A percentile compares a stretch with the other conserved stretches of the same genome.
phyloP scores from a whole-genome alignment of 2,113 vertebrate species.

The Cheirogaleus medius region DNA sequence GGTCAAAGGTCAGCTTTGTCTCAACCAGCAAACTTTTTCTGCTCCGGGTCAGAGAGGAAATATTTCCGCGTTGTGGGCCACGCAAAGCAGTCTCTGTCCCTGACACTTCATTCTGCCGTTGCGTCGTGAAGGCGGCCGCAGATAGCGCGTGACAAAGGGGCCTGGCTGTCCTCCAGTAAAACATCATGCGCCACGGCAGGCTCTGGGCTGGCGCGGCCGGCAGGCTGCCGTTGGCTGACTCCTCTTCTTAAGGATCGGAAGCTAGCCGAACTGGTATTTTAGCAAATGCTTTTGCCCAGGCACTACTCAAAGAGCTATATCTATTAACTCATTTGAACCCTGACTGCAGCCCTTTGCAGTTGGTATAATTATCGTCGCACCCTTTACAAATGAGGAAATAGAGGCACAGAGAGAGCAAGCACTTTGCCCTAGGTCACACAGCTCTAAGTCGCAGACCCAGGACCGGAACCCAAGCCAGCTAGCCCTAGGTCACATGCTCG shows the following conservation, averaged over 20 bases:
- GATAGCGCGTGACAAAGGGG: rapidly evolving
- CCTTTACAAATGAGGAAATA: neutral
- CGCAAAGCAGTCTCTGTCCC: neutral
- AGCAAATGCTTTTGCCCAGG: neutral
- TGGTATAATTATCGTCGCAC: neutral
- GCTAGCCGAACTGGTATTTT: too few relatives aligned
- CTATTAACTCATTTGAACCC: neutral
- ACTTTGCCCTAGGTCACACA: neutral
- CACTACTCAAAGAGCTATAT: neutral
- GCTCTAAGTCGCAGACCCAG: neutral
- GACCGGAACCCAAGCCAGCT: rapidly evolving
- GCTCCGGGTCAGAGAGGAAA: too few relatives aligned
- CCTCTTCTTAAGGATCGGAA: neutral
- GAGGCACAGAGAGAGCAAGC: neutral
- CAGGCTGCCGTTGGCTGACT: too few relatives aligned
- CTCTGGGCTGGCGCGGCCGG: neutral
- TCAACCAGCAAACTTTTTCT: neutral
- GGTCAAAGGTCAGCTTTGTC: neutral
- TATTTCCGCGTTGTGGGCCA: too few relatives aligned
- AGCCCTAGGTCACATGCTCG: too few relatives aligned
- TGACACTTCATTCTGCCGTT: too few relatives aligned
- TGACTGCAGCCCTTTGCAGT: neutral
- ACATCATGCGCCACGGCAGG: rapidly evolving
- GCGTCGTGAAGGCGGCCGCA: rapidly evolving
- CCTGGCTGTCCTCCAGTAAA: neutral